Evolutionary conservation across 2,888 invertebrate species (phyloP), one percentile per base, ranked within the genome.

Genomic region (Catonia carolina): DNA sequence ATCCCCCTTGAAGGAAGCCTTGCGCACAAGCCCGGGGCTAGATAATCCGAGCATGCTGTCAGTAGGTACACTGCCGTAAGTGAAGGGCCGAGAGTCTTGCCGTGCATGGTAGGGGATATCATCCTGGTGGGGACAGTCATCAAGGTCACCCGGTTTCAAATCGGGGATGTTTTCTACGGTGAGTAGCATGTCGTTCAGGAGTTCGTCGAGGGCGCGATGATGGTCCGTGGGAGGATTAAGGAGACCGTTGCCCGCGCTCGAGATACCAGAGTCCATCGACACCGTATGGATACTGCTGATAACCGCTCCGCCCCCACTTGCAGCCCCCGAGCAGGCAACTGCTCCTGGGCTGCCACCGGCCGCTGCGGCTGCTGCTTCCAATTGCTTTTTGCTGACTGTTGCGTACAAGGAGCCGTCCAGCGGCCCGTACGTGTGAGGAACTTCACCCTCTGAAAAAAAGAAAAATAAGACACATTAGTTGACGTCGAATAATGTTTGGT

Each of bases 361-460:
- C 42, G 67, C 61, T 56, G 60, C 47, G 41, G 48, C 63, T 67
- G 64, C 55, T 68, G 68, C 65, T 70, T 69, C 55, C 18, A 23
- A 17, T 53, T 61, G 58, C 56, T 63, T 64, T 66, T 75, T 75
- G 65, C 69, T 66, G 54, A 77, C 65, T 35, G 75, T 75, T 55
- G 92, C 91, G 81, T 93, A 92, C 68, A 92, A 83, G 68, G 90
- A 91, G 66, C 92, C 92, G 83, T 92, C 91, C 67, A 91, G 77
- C 42, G 91, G 91, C 37, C 89, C 90, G 72, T 86, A 85, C 45
- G 87, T 88, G 73, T 89, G 87, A 64, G 75, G 78, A 61, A 67
- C 45, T 56, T 65, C 67, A 53, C 77, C 84, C 76, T 78, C 78
- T 79, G 74, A 27, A 77, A 73, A 63, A 71, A 67, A 61, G 17